Evolutionary conservation across 2,888 invertebrate species (phyloP), one percentile per base, ranked within the genome.

Genomic region (Miltochrista miniata): DNA sequence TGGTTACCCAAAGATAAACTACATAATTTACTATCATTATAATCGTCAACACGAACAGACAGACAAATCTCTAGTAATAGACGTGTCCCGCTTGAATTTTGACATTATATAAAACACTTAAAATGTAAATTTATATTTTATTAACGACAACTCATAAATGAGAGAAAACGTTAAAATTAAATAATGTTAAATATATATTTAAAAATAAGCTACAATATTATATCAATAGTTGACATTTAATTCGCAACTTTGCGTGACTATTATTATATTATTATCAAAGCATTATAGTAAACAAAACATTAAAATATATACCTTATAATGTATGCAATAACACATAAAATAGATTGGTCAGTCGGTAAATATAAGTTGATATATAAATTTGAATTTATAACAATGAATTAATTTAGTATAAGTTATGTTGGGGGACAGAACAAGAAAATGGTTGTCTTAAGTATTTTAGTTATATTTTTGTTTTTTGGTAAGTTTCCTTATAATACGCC

Each of bases 321-420:
- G 12, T 15, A 12, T 12, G 12, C 2, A 4, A n/a, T 31, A 18
- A 10, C 36, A 7, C 14, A 31, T 37, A 37, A 30, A 14, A 12
- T 31, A 14, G 30, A 14, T 41, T 30, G 36, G 1, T 10, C 10
- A 10, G n/a, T 18, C 7, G 9, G 7, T n/a, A 10, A 36, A 41
- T 47, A 41, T 40, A 34, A 40, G 13, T 24, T 40, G 13, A 35
- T 35, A 58, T 55, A 63, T 65, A 65, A 54, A 64, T 14, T 35
- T 10, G 18, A 41, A 49, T 38, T 1, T 0, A 0, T 11, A 10
- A 0, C 18, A 5, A 1, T 10, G 11, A 1, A 31, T 31, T 5
- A 45, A 41, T 39, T 63, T 55, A 24, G 11, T 29, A 5, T 7
- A 15, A 34, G 24, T 13, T 34, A 43, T 24, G 34, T 12, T 3